Conservation (phyloP, 2,797 vertebrate species). For the Vireo griseus region DNA sequence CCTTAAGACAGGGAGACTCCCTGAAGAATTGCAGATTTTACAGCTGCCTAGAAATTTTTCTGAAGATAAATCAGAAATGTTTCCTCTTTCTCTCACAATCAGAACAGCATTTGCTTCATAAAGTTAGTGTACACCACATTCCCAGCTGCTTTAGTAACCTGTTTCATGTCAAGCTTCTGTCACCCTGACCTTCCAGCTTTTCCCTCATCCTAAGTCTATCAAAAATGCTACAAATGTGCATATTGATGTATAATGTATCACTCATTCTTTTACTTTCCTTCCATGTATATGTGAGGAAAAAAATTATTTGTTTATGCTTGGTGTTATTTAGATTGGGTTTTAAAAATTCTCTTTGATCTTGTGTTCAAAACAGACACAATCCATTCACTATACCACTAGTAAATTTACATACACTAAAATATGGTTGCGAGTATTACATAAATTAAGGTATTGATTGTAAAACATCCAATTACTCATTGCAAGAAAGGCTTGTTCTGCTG, state of each 20-base stretch:
- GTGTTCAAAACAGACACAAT: neutral
- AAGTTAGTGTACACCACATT: neutral
- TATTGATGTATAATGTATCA: neutral
- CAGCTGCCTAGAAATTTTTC: neutral
- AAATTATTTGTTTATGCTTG: neutral
- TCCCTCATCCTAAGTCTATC: neutral
- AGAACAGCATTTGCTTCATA: neutral
- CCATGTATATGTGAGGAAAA: neutral
- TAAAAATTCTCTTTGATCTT: conserved; percentile 8
- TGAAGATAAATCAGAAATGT: neutral
- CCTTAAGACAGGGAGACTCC: neutral
- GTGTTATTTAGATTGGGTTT: neutral
- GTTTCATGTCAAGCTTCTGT: neutral
- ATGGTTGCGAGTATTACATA: neutral
- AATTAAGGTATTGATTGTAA: conserved; percentile 35
- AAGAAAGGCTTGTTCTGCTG: neutral
- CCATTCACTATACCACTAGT: neutral
- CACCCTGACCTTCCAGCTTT: neutral
- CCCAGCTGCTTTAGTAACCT: conserved; percentile 26
- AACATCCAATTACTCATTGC: neutral
- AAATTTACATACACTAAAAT: neutral
- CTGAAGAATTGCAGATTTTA: neutral
- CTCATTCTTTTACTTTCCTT: neutral
- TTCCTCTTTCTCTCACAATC: neutral
- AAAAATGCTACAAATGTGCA: neutral